A percentile compares a stretch with the other conserved stretches of the same genome.
These are phyloP conservation scores for Drosophila mauritiana DNA, from an alignment of 1,140 invertebrate genomes.

Conservation along the genomic window DNA sequence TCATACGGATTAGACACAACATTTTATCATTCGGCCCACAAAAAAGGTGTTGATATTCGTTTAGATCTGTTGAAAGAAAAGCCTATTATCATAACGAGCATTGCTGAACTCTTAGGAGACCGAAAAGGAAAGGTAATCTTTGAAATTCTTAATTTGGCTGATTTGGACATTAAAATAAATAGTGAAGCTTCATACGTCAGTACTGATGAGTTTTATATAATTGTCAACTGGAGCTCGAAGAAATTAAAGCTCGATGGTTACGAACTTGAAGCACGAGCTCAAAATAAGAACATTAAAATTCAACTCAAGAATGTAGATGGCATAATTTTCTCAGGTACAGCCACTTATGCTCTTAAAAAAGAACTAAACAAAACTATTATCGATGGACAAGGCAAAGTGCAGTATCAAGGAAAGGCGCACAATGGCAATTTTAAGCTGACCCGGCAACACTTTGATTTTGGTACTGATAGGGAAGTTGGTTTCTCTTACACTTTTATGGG, in stretches of 20 bases:
- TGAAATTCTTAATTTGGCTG: constrained; percentile 85
- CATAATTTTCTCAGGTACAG: constrained; percentile 88
- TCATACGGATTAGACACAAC: constrained; percentile 53
- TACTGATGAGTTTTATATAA: constrained; percentile 88
- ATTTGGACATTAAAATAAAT: constrained; percentile 86
- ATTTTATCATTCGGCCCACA: constrained; percentile 49
- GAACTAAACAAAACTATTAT: constrained; percentile 89
- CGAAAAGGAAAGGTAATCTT: constrained; percentile 86
- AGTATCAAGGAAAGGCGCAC: constrained; percentile 88
- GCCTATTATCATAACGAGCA: constrained; percentile 85
- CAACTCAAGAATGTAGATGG: constrained; percentile 87
- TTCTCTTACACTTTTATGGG: constrained; percentile 86
- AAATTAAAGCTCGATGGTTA: constrained; percentile 89
- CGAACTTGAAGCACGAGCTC: constrained; percentile 87
- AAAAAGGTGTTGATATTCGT: constrained; percentile 65
- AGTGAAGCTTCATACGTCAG: constrained; percentile 86
- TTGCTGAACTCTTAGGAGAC: constrained; percentile 86
- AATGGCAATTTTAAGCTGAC: constrained; percentile 90
- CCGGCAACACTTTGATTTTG: constrained; percentile 86
- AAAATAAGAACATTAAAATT: constrained; percentile 88
- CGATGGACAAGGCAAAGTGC: constrained; percentile 87
- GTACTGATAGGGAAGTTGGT: constrained; percentile 87
- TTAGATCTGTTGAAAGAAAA: constrained; percentile 59
- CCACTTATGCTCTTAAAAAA: constrained; percentile 88
- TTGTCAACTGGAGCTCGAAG: constrained; percentile 88